Evolutionary conservation across 2,113 vertebrate genomes (phyloP), one percentile per base, ranked within the genome.

Genomic region (Toxotes jaculatrix): DNA sequence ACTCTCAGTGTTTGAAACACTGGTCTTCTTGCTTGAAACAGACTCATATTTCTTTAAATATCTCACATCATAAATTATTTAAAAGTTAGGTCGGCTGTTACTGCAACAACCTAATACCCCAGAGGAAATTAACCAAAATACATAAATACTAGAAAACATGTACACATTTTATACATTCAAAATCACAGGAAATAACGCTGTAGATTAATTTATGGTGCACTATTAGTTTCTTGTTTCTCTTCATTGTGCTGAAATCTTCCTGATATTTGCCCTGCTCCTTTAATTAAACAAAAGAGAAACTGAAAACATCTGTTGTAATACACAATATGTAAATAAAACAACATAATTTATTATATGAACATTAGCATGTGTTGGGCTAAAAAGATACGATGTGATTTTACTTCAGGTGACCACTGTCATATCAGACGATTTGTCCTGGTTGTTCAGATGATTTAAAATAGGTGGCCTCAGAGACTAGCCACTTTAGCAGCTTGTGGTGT

Each of bases 391-490:
- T 23, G 4, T 23, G 31, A 49, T 59, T 69, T 68, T 45, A 16
- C 45, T n/a, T 49, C 43, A 27, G 47, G 42, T 72, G 68, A 64
- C 61, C 70, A 36, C 47, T 9, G 19, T 56, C 27, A 31, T 23
- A 56, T 78, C 68, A 16, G 59, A 32, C 2, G 3, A 55, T n/a
- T 47, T 16, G 9, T 62, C 31, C 57, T 53, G 60, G 45, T 67
- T 45, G 40, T 69, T 80, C 36, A 62, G 59, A 59, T 72, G 43
- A 66, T 34, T 82, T 19, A 74, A 51, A 86, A 78, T 31, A 60
- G 11, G 38, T 64, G 77, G 62, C 77, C 79, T 83, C 56, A 36
- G 84, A 75, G 74, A 80, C 53, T n/a, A 21, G 65, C 85, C 69
- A 74, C 72, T 84, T 79, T 62, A 82, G 77, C 65, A 34, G 79